A percentile compares a stretch with the other conserved stretches of the same genome.
These are phyloP conservation scores for Alloscopus bannaensis DNA, from an alignment of 2,888 invertebrate species.

Conservation along the genomic window DNA sequence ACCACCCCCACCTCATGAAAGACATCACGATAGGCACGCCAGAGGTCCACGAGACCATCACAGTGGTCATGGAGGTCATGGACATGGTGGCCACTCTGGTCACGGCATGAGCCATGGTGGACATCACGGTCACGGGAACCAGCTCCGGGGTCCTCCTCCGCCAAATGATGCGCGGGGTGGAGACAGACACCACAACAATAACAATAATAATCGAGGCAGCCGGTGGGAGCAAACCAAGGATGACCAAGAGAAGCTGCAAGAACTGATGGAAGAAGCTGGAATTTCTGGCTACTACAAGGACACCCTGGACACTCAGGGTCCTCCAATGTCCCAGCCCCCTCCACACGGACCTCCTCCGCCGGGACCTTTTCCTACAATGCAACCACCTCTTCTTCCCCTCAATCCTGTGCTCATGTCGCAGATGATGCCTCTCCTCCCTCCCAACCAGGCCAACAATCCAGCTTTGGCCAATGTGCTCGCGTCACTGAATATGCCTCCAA, in stretches of 20 bases:
- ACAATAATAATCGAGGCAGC: conserved; percentile 65
- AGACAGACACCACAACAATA: conserved; percentile 71
- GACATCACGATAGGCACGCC: conserved; percentile 38
- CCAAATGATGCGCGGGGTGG: conserved; percentile 73
- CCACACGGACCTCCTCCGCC: conserved; percentile 23
- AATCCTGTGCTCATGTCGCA: conserved; percentile 51
- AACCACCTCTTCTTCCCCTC: conserved; percentile 47
- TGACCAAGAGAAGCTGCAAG: conserved; percentile 72
- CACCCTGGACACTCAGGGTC: conserved; percentile 59
- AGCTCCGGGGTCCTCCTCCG: conserved; percentile 9
- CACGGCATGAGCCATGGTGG: conserved; percentile 30
- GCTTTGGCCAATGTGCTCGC: conserved; percentile 69
- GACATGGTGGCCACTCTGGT: conserved; percentile 11
- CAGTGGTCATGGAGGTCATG: conserved; percentile 27
- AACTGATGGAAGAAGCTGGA: conserved; percentile 73
- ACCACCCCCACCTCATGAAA: conserved; percentile 33
- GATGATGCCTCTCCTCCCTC: conserved; percentile 57
- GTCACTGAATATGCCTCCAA: conserved; percentile 64
- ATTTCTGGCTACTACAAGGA: conserved; percentile 71
- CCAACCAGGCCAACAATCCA: conserved; percentile 68
- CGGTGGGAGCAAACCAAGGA: conserved; percentile 68
- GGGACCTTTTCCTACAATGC: conserved; percentile 34
- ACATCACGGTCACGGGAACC: conserved; percentile 47
- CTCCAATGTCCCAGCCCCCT: conserved; percentile 8
- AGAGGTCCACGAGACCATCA: conserved; percentile 36